Conservation (phyloP, 2,888 invertebrate species). For the Gymnocheta viridis region DNA sequence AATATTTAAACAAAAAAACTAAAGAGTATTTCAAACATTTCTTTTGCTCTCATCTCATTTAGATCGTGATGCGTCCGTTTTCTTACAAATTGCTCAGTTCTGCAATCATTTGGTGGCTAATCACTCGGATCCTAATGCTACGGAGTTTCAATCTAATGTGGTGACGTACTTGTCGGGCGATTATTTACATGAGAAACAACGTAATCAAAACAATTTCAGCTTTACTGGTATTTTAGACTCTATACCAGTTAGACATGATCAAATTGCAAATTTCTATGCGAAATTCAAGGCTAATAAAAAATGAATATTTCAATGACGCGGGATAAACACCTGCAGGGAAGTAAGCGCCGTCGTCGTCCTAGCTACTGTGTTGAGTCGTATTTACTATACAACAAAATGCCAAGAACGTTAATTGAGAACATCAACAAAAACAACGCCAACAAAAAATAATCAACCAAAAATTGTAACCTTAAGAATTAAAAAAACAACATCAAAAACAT, state of each 20-base stretch:
- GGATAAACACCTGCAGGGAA: constrained; percentile 71
- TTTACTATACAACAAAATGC: constrained; percentile 63
- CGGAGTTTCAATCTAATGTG: constrained; percentile 83
- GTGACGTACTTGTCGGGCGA: constrained; percentile 91
- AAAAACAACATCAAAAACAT: constrained; percentile 41
- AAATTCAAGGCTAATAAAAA: constrained; percentile 89
- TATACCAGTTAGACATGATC: constrained; percentile 91
- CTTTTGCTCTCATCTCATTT: constrained; percentile 11
- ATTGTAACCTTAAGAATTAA: constrained; percentile 47
- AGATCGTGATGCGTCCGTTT: constrained; percentile 81
- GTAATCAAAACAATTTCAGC: constrained; percentile 85
- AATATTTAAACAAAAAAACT: not conserved
- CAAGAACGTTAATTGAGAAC: constrained; percentile 64
- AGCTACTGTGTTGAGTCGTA: constrained; percentile 66
- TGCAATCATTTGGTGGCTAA: constrained; percentile 81
- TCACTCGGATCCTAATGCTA: constrained; percentile 83
- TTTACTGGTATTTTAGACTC: constrained; percentile 90
- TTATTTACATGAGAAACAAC: constrained; percentile 80
- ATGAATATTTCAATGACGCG: constrained; percentile 75
- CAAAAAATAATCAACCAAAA: constrained; percentile 56
- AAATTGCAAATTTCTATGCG: constrained; percentile 90
- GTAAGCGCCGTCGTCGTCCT: constrained; percentile 67
- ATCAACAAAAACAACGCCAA: constrained; percentile 50
- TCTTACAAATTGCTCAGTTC: constrained; percentile 81
- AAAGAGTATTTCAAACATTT: not conserved